Conservation (phyloP, 2,888 invertebrate species). For the Idaea dimidiata region DNA sequence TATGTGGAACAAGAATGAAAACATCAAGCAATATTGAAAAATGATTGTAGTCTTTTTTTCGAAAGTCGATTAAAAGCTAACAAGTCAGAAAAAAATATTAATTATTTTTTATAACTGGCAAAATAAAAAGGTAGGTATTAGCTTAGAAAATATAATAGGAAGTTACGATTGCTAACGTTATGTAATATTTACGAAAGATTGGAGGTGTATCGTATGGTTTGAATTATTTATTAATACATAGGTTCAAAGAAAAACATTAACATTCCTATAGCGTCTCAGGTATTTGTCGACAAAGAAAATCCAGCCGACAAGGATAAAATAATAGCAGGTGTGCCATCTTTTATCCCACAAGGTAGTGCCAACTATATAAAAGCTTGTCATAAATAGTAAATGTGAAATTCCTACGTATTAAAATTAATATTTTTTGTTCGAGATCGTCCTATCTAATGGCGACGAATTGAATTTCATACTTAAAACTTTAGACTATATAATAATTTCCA, state of each 20-base stretch:
- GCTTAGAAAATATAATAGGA: neutral
- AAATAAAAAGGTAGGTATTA: neutral
- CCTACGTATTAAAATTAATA: neutral
- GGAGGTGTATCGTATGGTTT: neutral
- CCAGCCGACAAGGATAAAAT: neutral
- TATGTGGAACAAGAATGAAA: no score
- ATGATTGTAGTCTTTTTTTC: no score
- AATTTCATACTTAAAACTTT: slow-evolving; percentile 8
- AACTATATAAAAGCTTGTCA: neutral
- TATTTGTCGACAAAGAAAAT: neutral
- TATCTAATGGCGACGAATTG: neutral
- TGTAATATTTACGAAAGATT: neutral
- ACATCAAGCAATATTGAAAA: no score
- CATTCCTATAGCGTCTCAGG: neutral
- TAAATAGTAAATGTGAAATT: neutral
- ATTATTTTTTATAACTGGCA: neutral
- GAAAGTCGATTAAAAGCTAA: no score
- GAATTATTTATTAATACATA: neutral
- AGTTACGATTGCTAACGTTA: neutral
- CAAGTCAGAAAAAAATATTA: neutral
- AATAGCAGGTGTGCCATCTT: neutral
- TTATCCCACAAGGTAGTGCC: neutral
- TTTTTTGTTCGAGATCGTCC: neutral
- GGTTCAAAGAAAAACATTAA: slow-evolving; percentile 1
- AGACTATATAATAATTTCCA: no score